These are phyloP conservation scores for Hucho hucho DNA, from an alignment of 2,113 vertebrate genomes.

Conservation along the genomic window DNA sequence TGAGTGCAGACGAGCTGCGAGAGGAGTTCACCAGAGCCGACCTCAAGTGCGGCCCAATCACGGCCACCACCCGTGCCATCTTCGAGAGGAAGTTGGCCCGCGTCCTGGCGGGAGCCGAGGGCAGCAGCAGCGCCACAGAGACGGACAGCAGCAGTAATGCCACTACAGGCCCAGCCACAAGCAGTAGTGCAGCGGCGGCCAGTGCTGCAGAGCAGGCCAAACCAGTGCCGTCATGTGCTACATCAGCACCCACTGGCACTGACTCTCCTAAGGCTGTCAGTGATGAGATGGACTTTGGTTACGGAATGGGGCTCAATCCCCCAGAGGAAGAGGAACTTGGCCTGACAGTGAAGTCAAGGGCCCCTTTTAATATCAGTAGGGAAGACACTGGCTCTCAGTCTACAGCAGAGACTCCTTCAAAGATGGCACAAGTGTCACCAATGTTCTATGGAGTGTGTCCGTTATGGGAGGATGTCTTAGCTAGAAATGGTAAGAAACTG, in stretches of 20 bases:
- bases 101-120: constrained; percentile 68
- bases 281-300: constrained; percentile 88
- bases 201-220: constrained; percentile 20
- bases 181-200: not conserved
- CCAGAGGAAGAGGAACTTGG: constrained; percentile 81
- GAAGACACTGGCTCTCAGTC: constrained; percentile 46
- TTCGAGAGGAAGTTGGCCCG: constrained; percentile 93
- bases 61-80: constrained; percentile 87
- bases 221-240: constrained; percentile 33
- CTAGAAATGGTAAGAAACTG: constrained; percentile 77
- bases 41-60: constrained; percentile 91
- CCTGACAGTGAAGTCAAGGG: constrained; percentile 22
- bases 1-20: constrained; percentile 84
- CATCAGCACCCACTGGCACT: constrained; percentile 3
- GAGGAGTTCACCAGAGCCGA: constrained; percentile 84
- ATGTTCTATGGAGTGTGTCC: constrained; percentile 90
- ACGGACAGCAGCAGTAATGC: constrained; percentile 1
- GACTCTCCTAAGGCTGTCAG: constrained; percentile 15
- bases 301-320: constrained; percentile 86
- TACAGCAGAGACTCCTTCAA: constrained; percentile 52
- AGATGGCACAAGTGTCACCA: constrained; percentile 65
- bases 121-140: constrained; percentile 18
- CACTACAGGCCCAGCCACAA: no score
- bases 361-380: constrained; percentile 19
- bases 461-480: constrained; percentile 81